A percentile compares a stretch with the other conserved stretches of the same genome.
phyloP scores from a whole-genome alignment of 2,888 invertebrate genomes.

The Capitulum mitella region DNA sequence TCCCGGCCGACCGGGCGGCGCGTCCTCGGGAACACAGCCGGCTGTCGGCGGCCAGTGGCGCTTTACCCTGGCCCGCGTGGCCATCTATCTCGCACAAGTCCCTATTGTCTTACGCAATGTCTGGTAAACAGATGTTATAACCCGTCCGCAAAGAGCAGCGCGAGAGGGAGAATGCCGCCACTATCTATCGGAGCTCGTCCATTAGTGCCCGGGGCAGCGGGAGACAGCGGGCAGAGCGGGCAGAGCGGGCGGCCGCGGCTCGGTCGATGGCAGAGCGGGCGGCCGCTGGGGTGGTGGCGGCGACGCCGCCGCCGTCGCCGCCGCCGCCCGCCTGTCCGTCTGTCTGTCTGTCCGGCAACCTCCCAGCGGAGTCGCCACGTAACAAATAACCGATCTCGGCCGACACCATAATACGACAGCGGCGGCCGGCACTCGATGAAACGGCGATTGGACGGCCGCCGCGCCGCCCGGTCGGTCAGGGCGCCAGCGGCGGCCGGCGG shows the following conservation, averaged over 20 bases:
- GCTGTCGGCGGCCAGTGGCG: too few relatives aligned
- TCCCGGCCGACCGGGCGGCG: too few relatives aligned
- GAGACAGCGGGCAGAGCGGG: background rate
- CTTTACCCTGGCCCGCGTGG: too few relatives aligned
- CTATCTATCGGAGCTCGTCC: background rate
- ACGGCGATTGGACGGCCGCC: background rate
- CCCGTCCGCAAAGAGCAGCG: background rate
- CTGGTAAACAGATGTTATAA: background rate
- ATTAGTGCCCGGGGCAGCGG: background rate
- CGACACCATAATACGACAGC: background rate
- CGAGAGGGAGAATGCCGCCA: background rate
- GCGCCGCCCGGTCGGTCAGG: too few relatives aligned
- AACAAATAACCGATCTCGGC: constrained; percentile 7
- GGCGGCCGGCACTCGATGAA: background rate
- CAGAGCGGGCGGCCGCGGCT: too few relatives aligned
- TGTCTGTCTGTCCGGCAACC: background rate
- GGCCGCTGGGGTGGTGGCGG: too few relatives aligned
- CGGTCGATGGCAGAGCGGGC: too few relatives aligned
- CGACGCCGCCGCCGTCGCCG: background rate
- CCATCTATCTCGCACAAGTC: background rate
- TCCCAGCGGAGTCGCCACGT: background rate
- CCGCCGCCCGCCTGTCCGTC: too few relatives aligned
- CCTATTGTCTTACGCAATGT: background rate
- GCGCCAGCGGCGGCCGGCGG: too few relatives aligned
- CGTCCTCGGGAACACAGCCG: too few relatives aligned